phyloP scores from a whole-genome alignment of 2,888 invertebrate species.

The Deilephila elpenor region DNA sequence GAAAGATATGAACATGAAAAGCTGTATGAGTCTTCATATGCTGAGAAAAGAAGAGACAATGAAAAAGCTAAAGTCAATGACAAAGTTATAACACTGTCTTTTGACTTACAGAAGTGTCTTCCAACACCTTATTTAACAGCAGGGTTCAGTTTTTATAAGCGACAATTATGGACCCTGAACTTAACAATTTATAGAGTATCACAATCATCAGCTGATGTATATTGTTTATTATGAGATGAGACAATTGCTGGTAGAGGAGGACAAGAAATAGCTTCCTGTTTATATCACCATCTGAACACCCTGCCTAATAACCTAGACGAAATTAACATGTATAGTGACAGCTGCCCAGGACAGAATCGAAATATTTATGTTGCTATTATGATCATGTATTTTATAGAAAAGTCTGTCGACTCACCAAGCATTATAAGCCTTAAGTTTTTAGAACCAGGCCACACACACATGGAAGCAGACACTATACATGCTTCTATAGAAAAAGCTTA shows the following conservation, averaged over 20 bases:
- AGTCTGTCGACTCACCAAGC: conserved; percentile 35
- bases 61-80: too few relatives aligned
- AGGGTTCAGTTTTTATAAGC: too few relatives aligned
- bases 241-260: conserved; percentile 37
- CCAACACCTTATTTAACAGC: too few relatives aligned
- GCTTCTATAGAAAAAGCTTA: conserved; percentile 36
- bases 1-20: too few relatives aligned
- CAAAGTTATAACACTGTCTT: too few relatives aligned
- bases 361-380: conserved; percentile 33
- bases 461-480: conserved; percentile 36
- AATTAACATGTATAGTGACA: conserved; percentile 33
- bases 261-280: conserved; percentile 37
- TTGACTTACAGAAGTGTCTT: too few relatives aligned
- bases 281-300: conserved; percentile 35
- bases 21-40: too few relatives aligned
- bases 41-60: too few relatives aligned
- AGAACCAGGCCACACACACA: conserved; percentile 35
- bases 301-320: conserved; percentile 33
- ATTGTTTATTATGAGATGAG: conserved; percentile 39
- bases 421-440: conserved; percentile 34
- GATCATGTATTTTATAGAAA: conserved; percentile 33
- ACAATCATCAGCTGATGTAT: conserved; percentile 37
- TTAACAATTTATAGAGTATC: conserved; percentile 38
- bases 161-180: conserved; percentile 12
- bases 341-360: conserved; percentile 33